Conservation (phyloP, 2,797 vertebrate genomes). For the Allobates femoralis region DNA sequence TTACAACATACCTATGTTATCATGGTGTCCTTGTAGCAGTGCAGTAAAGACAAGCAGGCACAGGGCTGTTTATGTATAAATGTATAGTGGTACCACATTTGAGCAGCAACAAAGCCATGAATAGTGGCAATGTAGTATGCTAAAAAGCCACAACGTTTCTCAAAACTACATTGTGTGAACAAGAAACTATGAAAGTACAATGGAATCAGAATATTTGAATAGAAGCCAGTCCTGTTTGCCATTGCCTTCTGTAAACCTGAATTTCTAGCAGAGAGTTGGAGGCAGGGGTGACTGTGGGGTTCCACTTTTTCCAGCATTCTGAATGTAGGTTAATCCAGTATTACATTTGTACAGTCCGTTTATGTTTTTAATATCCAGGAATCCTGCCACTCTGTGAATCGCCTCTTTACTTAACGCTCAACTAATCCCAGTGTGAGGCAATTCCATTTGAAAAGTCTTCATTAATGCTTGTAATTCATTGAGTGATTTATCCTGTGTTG, state of each 20-base stretch:
- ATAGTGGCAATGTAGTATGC: too few relatives aligned
- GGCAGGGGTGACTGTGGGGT: constrained; percentile 14
- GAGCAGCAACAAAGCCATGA: background rate
- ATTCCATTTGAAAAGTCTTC: constrained; percentile 60
- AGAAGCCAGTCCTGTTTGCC: background rate
- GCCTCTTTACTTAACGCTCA: constrained; percentile 58
- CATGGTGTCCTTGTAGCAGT: too few relatives aligned
- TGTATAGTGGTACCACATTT: background rate
- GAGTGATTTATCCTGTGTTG: constrained; percentile 18
- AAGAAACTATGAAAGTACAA: background rate
- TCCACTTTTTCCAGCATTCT: constrained; percentile 10
- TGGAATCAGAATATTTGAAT: background rate
- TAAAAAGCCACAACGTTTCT: background rate
- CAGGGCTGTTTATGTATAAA: too few relatives aligned
- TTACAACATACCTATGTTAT: too few relatives aligned
- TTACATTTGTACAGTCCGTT: constrained; percentile 63
- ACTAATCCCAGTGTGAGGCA: constrained; percentile 58
- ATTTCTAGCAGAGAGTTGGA: background rate
- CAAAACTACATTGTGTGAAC: background rate
- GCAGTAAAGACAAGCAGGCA: too few relatives aligned
- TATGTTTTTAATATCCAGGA: constrained; percentile 62
- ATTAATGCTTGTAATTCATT: constrained; percentile 56
- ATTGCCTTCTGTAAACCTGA: background rate
- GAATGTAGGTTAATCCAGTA: constrained; percentile 61
- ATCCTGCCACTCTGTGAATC: constrained; percentile 62